A percentile compares a stretch with the other conserved stretches of the same genome.
Conservation (phyloP, 2,113 vertebrate species). For the Baryphthengus martii region DNA sequence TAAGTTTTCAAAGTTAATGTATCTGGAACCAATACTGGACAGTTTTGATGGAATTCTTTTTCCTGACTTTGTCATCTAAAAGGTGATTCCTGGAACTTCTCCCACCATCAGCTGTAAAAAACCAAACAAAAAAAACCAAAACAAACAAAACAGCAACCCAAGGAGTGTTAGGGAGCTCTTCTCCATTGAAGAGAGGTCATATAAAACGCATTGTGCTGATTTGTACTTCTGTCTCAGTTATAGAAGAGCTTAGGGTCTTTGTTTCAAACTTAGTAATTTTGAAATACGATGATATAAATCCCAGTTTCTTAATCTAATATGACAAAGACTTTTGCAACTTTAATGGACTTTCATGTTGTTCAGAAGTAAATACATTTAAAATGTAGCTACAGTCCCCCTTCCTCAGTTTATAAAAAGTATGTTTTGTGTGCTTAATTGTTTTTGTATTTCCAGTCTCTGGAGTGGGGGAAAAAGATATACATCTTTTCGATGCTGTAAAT, state of each 20-base stretch:
- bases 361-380: not conserved
- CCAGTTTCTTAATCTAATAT: not conserved
- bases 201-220: not conserved
- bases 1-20: constrained; percentile 55
- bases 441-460: not conserved
- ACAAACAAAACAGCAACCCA: too few relatives aligned
- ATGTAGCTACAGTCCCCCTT: not conserved
- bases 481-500: not conserved
- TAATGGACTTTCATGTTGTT: not conserved
- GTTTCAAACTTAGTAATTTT: not conserved
- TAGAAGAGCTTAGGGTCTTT: not conserved
- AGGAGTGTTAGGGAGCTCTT: not conserved
- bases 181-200: not conserved
- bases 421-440: not conserved
- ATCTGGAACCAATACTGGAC: not conserved
- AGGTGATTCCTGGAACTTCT: not conserved
- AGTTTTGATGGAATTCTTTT: not conserved
- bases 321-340: not conserved
- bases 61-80: not conserved
- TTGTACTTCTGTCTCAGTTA: not conserved
- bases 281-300: not conserved
- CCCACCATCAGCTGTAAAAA: not conserved
- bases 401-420: not conserved
- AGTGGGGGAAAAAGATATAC: accelerated
- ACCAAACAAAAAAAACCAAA: too few relatives aligned